These are phyloP conservation scores for Nothoprocta pentlandii DNA, from an alignment of 2,113 vertebrate genomes.

Conservation along the genomic window DNA sequence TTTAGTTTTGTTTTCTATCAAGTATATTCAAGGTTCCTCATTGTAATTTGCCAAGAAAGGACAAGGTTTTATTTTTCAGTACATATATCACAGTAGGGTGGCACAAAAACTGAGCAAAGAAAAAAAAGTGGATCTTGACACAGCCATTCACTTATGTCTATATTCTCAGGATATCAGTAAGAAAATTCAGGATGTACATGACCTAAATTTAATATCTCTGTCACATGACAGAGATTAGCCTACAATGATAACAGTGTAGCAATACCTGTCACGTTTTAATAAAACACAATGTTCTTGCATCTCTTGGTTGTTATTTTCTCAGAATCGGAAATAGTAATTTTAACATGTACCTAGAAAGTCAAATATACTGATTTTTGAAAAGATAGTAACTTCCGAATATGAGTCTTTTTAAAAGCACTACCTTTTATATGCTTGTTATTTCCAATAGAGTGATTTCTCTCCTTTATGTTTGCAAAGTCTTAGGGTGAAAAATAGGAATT, in stretches of 20 bases:
- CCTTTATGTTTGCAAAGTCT: background rate
- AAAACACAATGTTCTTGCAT: background rate
- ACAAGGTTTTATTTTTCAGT: background rate
- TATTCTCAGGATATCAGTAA: background rate
- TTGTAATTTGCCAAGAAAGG: background rate
- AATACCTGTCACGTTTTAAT: background rate
- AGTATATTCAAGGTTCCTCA: background rate
- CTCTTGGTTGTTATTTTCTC: background rate
- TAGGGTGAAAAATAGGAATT: background rate
- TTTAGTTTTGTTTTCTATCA: slow-evolving; percentile 10
- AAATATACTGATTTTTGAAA: background rate
- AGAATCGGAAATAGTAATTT: background rate
- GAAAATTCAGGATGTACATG: background rate
- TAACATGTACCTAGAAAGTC: background rate
- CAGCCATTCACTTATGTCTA: background rate
- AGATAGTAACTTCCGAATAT: background rate
- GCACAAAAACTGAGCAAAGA: background rate
- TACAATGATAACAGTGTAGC: background rate
- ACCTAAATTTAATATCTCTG: background rate
- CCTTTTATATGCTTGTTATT: background rate
- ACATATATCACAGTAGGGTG: background rate
- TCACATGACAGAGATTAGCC: background rate
- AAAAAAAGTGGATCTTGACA: background rate
- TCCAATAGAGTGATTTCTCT: background rate
- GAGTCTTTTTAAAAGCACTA: background rate